Percentiles rank a stretch among this genome's conserved stretches.
phyloP scores from a whole-genome alignment of 2,797 vertebrate genomes.

The Anomalospiza imberbis region DNA sequence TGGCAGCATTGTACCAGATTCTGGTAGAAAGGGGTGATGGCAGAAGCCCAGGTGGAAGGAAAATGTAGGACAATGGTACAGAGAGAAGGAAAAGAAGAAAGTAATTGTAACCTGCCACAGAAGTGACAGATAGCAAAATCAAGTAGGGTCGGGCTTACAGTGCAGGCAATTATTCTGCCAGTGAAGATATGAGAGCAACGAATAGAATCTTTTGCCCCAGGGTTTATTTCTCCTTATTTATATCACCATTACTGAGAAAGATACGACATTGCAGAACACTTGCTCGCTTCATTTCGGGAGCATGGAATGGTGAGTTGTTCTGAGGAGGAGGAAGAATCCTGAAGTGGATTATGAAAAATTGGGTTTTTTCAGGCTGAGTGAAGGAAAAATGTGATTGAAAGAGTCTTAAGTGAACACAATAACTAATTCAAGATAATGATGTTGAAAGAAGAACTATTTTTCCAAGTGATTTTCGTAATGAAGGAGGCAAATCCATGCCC shows the following conservation, averaged over 20 bases:
- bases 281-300: background rate
- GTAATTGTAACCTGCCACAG: background rate
- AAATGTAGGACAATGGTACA: background rate
- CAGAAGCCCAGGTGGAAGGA: background rate
- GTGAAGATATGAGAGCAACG: background rate
- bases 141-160: background rate
- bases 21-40: background rate
- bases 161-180: constrained; percentile 3
- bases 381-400: background rate
- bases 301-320: background rate
- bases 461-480: background rate
- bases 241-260: background rate
- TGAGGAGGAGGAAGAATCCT: background rate
- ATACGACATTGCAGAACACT: background rate
- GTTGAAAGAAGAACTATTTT: background rate
- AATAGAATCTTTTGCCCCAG: background rate
- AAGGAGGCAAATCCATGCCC: background rate
- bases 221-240: constrained; percentile 27
- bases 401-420: background rate
- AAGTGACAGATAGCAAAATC: background rate
- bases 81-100: background rate
- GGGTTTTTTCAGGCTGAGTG: background rate
- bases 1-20: background rate
- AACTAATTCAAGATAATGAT: background rate
- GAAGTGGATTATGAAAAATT: background rate